Evolutionary conservation across 2,113 vertebrate genomes (phyloP), one percentile per base, ranked within the genome.

Genomic region (Psilopsiagon aurifrons): DNA sequence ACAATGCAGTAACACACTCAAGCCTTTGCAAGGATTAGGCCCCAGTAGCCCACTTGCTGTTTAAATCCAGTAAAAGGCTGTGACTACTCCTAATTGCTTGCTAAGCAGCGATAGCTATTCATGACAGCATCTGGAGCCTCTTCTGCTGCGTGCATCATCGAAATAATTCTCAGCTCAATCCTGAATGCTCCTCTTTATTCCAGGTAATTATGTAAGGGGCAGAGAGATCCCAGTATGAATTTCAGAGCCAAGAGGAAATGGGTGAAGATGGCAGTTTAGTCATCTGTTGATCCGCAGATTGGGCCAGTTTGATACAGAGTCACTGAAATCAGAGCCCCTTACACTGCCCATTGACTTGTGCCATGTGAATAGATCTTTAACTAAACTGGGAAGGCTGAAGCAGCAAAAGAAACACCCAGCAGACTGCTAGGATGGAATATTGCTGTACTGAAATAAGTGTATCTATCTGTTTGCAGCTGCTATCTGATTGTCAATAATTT

Each of bases 41-140:
- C 85, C 84, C 92, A 86, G 85, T 83, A 94, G 85, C 94, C 88
- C 76, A 89, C 81, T 95, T 83, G 88, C 77, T 70, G 76, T 95
- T 94, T 79, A 77, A 94, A 94, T 69, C 64, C 76, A 79, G 88
- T 41, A 60, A 66, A 79, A 89, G 81, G 7, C 67, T 86, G 81
- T 70, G 92, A 75, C 94, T 94, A 22, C 73, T 86, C 71, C 85
- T 90, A 89, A 92, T 92, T 95, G 85, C 94, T 92, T 94, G 89
- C 71, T 83, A 92, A 92, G 86, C 92, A 83, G 69, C 2, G 9
- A 66, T 14, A 83, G 92, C 77, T 86, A 70, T 92, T 95, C 92
- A 94, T 47, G 86, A 70, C 85, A 95, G 94, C 94, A 95, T 94
- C 94, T 95, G 92, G 89, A 95, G 92, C 94, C 89, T 95, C 94